Evolutionary conservation across 2,888 invertebrate genomes (phyloP).

Genomic region (Platycnemis pennipes): DNA sequence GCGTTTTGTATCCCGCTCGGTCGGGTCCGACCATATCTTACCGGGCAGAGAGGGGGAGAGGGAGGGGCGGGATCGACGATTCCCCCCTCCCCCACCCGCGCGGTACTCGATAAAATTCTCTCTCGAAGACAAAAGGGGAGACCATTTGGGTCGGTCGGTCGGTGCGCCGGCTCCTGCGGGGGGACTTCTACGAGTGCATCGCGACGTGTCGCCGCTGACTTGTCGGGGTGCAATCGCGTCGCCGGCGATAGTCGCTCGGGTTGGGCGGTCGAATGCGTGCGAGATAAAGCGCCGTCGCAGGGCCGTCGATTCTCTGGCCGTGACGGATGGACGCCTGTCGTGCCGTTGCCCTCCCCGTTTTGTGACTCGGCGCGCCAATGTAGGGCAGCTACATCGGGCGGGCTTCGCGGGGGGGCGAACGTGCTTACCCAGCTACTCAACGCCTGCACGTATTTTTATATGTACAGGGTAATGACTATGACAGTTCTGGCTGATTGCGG

Average conservation of each 20-base stretch:
- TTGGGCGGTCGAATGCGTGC: not conserved
- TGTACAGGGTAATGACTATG: not conserved
- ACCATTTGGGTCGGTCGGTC: not conserved
- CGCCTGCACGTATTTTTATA: not conserved
- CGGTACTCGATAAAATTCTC: not conserved
- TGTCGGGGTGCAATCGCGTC: not conserved
- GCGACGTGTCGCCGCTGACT: not conserved
- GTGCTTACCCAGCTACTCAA: not conserved
- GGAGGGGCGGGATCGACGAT: too few relatives aligned
- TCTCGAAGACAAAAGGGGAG: not conserved
- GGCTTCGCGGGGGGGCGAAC: not conserved
- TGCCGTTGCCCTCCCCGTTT: not conserved
- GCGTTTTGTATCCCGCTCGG: not conserved
- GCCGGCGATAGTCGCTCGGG: not conserved
- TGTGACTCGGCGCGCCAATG: not conserved
- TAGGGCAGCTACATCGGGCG: not conserved
- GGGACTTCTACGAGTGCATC: not conserved
- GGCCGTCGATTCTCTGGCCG: not conserved
- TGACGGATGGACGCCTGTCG: not conserved
- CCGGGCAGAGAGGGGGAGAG: too few relatives aligned
- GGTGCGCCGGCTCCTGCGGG: not conserved
- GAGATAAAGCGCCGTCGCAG: not conserved
- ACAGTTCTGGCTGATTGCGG: not conserved
- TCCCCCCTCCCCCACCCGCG: not conserved
- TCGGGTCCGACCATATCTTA: too few relatives aligned